Base-by-base conservation (phyloP, 2,113 vertebrate species). In the Platysternon megacephalum region DNA sequence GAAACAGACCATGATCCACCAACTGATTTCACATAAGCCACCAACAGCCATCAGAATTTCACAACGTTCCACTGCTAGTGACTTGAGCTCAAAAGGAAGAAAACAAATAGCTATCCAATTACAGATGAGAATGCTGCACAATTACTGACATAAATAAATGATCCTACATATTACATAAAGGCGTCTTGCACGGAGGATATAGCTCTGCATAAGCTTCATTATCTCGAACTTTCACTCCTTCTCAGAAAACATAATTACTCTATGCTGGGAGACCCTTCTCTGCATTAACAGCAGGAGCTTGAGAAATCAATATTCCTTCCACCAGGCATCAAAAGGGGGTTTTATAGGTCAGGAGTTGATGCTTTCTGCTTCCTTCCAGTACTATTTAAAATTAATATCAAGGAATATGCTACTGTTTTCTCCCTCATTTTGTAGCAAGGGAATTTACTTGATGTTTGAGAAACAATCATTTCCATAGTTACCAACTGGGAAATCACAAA, bases 291-390 rank as follows among this genome's bases (percentile, higher is more conserved):
- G 84, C 93, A 74, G 84, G 89, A 95, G 90, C 90, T 55, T 80
- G 84, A 96, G 86, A 82, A 87, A 95, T 85, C 93, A 85, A 58
- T 85, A 46, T 39, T 93, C 58, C 68, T 92, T 51, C 84, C 95
- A 68, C 46, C 53, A 85, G 90, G 91, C 93, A 94, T 95, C 92
- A 93, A 84, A 87, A 95, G 85, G 91, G 42, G 91, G 61, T 49
- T 26, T 87, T 91, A 39, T 52, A 29, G 92, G 87, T 28, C 95
- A 84, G 78, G 94, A 39, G 8, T 39, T 19, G 17, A 68, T 72
- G 65, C n/a, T 39, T 39, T 72, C 5, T 39, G n/a, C 65, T 72
- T 72, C 65, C n/a, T 72, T n/a, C 35, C 35, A 21, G 65, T 39
- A 84, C 28, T 39, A 89, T 44, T 76, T 19, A 32, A 86, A 84